Percentiles rank a stretch among this genome's conserved stretches.
Conservation (phyloP, 1,140 invertebrate species). For the Mamestra configurata region DNA sequence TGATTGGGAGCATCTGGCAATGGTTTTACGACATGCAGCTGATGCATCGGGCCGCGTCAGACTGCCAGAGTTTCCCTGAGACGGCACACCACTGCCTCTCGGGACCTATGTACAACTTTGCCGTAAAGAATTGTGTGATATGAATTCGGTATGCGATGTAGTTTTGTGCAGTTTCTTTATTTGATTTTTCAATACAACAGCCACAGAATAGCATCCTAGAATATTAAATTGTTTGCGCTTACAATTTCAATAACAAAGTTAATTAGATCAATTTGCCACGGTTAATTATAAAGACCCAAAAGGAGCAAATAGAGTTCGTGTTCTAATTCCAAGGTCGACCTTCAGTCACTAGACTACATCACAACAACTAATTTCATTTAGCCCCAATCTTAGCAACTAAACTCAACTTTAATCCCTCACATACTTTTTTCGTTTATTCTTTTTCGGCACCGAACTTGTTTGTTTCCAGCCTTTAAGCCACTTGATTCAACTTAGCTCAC, state of each 20-base stretch:
- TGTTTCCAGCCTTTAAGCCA: constrained; percentile 44
- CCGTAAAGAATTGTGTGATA: constrained; percentile 58
- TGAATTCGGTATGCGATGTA: constrained; percentile 43
- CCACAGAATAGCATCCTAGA: not conserved
- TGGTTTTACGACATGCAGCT: constrained; percentile 61
- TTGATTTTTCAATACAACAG: constrained; percentile 28
- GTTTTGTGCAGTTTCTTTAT: constrained; percentile 29
- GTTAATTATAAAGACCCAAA: constrained; percentile 23
- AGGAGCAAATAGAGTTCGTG: constrained; percentile 23
- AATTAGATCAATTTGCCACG: constrained; percentile 29
- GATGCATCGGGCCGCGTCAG: constrained; percentile 66
- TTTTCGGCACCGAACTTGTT: constrained; percentile 49
- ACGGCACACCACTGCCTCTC: constrained; percentile 44
- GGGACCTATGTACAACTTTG: constrained; percentile 61
- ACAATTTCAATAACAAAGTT: constrained; percentile 17
- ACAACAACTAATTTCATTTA: constrained; percentile 49
- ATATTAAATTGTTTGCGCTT: not conserved
- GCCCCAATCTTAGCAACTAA: constrained; percentile 38
- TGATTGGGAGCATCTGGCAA: constrained; percentile 80
- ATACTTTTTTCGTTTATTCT: constrained; percentile 49
- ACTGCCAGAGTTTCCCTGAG: constrained; percentile 66
- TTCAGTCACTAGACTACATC: constrained; percentile 39
- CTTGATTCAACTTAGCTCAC: constrained; percentile 49
- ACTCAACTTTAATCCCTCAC: constrained; percentile 48
- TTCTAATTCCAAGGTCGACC: constrained; percentile 26